Conservation (phyloP, 2,113 vertebrate species). For the Cyphomyrus discorhynchus region DNA sequence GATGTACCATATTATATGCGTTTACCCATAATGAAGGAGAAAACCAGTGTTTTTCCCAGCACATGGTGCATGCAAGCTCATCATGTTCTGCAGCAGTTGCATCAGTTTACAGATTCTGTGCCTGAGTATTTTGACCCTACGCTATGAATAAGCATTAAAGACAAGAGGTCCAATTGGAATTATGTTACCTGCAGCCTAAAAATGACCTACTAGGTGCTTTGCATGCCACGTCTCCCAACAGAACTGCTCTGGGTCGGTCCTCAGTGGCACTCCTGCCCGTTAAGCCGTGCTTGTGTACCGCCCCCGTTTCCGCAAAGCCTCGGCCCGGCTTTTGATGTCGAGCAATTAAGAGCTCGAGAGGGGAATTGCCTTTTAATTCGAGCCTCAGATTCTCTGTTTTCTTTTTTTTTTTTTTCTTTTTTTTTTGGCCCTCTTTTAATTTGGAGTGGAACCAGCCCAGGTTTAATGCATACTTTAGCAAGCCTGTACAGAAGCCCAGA, state of each 20-base stretch:
- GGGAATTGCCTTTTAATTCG: conserved; percentile 37
- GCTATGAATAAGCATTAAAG: neutral
- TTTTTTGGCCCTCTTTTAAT: conserved; percentile 42
- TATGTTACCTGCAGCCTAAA: neutral
- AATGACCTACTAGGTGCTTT: neutral
- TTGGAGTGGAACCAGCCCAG: conserved; percentile 59
- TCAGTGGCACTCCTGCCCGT: neutral
- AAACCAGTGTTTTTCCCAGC: neutral
- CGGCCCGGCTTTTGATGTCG: conserved; percentile 26
- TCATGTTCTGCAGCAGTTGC: neutral
- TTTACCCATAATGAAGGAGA: neutral
- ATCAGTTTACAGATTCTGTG: neutral
- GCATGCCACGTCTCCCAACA: neutral
- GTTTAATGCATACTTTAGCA: conserved; percentile 97
- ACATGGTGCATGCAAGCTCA: neutral
- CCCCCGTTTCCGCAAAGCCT: neutral
- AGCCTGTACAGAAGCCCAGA: conserved; percentile 83
- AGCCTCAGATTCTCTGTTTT: conserved; percentile 49
- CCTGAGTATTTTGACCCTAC: neutral
- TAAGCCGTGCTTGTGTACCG: neutral
- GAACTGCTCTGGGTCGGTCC: neutral
- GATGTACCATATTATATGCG: neutral
- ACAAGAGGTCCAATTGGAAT: neutral
- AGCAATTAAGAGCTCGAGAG: conserved; percentile 30
- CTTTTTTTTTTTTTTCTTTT: conserved; percentile 32